Base-by-base conservation (phyloP, 92 coral and sea anemone genomes). In the Montipora capitata region DNA sequence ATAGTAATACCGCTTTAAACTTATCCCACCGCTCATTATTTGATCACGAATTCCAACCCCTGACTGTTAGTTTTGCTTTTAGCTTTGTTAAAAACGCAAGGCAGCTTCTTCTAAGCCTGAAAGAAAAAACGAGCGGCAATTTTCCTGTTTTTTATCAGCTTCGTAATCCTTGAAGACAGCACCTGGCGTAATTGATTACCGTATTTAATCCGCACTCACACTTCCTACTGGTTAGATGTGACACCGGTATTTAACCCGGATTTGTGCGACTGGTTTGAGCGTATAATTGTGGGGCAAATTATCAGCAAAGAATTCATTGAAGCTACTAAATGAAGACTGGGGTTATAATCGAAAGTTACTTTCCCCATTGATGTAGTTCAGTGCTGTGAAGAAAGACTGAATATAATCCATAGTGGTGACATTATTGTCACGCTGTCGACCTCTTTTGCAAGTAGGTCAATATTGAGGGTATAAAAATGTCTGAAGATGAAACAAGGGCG, bases 91-190 rank as follows among this genome's bases (percentile, higher is more conserved):
- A 5, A 72, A 49, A 8, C 17, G 3, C 15, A 10, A 8, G 5
- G 48, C 66, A 35, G 67, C 9, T 20, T 10, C 40, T 7, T 16
- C 8, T 5, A 48, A 48, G 62, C 38, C 38, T 16, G 11, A 8
- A 79, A 68, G 48, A 54, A 42, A 27, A 4, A 12, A 54, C 52
- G 27, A 11, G 17, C 48, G 20, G 7, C 41, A 44, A 43, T 15
- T 7, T 45, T 44, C 8, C 35, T 66, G 64, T 48, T 27, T 14
- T 67, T 8, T 43, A 12, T 80, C 72, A 80, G 13, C 51, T 20
- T 48, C 20, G 41, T 17, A 80, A 80, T 80, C 84, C 75, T 80
- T 54, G 84, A 80, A 68, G 85, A 80, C 67, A 82, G 85, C 77
- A 52, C 5, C 62, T 80, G 75, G 70, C 58, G 8, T 78, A 59